These are phyloP conservation scores for Brachionichthys hirsutus DNA, from an alignment of 2,113 vertebrate genomes.

Conservation along the genomic window DNA sequence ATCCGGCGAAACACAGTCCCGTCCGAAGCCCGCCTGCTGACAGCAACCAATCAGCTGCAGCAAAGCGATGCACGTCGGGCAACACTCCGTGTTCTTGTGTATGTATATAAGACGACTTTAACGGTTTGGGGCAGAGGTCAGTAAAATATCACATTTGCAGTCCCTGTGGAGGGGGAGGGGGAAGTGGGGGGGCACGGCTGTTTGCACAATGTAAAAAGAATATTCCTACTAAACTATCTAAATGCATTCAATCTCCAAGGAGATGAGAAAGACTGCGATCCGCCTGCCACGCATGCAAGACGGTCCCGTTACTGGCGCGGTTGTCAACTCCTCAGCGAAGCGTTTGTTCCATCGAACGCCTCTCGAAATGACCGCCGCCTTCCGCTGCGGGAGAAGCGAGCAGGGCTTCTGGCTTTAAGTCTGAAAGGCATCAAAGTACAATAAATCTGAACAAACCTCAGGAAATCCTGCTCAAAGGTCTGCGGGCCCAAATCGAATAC, in stretches of 20 bases:
- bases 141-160: no score
- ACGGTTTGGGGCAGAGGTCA: no score
- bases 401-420: not conserved
- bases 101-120: no score
- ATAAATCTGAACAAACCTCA: constrained; percentile 25
- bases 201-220: constrained; percentile 10
- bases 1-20: constrained; percentile 3
- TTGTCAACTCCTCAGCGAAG: not conserved
- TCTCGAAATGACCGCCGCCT: not conserved
- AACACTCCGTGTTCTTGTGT: no score
- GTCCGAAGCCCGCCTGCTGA: no score
- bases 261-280: no score
- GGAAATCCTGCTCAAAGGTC: constrained; percentile 34
- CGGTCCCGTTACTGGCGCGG: not conserved
- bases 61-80: no score
- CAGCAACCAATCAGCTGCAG: no score
- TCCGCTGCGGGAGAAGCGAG: not conserved
- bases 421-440: not conserved
- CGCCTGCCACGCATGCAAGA: not conserved
- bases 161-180: no score
- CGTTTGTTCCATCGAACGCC: not conserved
- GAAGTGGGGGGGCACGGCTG: no score
- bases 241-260: not conserved
- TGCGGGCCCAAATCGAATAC: constrained; percentile 26
- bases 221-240: not conserved